Percentiles rank a stretch among this genome's conserved stretches.
Conservation (phyloP, 1,140 invertebrate species). For the Teleogryllus occipitalis region DNA sequence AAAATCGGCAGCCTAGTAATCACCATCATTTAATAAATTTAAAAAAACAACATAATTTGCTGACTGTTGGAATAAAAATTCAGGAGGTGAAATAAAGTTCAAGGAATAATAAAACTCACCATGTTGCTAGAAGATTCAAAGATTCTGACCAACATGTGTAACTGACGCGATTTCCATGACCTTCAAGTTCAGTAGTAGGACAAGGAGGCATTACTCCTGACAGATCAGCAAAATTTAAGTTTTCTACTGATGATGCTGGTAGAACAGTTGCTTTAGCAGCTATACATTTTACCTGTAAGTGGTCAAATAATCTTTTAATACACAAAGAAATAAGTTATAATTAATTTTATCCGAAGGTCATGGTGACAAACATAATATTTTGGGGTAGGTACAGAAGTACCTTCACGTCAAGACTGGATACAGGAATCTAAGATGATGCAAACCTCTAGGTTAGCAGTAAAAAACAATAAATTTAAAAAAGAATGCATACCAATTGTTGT, state of each 20-base stretch:
- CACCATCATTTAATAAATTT: too few relatives aligned
- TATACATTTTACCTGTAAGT: slow-evolving; percentile 23
- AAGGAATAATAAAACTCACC: slow-evolving; percentile 21
- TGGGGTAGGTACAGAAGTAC: too few relatives aligned
- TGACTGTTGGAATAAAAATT: not conserved
- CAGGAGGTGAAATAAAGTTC: not conserved
- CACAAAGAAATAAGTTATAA: too few relatives aligned
- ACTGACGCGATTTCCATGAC: slow-evolving; percentile 46
- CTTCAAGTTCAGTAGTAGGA: slow-evolving; percentile 39
- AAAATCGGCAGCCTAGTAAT: too few relatives aligned
- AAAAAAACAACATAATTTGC: too few relatives aligned
- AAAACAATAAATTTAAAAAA: not conserved
- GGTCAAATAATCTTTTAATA: too few relatives aligned
- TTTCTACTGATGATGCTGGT: slow-evolving; percentile 29
- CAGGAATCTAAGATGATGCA: too few relatives aligned
- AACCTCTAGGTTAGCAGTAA: too few relatives aligned
- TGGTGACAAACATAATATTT: too few relatives aligned
- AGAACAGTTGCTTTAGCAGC: slow-evolving; percentile 23
- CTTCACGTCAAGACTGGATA: too few relatives aligned
- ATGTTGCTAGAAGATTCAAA: slow-evolving; percentile 42
- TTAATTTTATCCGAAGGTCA: too few relatives aligned
- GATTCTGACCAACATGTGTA: slow-evolving; percentile 38
- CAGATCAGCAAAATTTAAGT: slow-evolving; percentile 41
- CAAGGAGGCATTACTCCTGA: slow-evolving; percentile 37
- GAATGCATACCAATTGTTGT: slow-evolving; percentile 42